Evolutionary conservation across 1,140 invertebrate species (phyloP), one percentile per base, ranked within the genome.

Genomic region (silkworm (Bombyx mori)): DNA sequence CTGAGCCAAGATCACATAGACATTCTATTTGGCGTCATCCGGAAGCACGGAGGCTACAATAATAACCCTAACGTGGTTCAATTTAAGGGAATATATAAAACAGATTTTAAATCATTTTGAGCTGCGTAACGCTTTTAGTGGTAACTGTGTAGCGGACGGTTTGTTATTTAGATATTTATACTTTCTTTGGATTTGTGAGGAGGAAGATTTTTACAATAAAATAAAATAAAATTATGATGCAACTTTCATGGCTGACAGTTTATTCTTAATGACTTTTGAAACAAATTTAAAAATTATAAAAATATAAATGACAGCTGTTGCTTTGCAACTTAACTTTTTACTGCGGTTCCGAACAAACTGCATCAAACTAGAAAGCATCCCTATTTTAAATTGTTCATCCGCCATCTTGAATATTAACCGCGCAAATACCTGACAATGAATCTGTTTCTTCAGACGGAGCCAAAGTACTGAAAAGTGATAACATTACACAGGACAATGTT

Each of bases 1-100:
- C 55, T 86, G 6, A 72, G 66, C 12, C 79, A 85, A 64, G 77
- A 88, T 61, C 78, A 87, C 60, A 35, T 86, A 8, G 78, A 88
- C 71, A 54, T 82, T 42, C 76, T 86, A 60, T 88, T 88, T 57
- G 57, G 66, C 10, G 49, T 35, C 2, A 69, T 88, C n/a, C 44
- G 83, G 52, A 54, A 61, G 46, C 57, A 70, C 44, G 71, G 71
- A 18, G 75, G 82, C 3, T 72, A 63, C 56, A 86, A 81, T 59
- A 79, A 86, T 58, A 89, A 88, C 64, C 82, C 77, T 7, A 81
- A 65, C 47, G 63, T 56, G 3, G 61, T 52, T 3, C 73, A 81
- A 54, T 79, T 79, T 55, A 63, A 64, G 26, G 68, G 61, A 12
- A 58, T 58, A 47, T 58, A 45, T 46, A 62, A 46, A 42, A 77